phyloP scores from a whole-genome alignment of 2,888 invertebrate species.

The Cancer borealis region DNA sequence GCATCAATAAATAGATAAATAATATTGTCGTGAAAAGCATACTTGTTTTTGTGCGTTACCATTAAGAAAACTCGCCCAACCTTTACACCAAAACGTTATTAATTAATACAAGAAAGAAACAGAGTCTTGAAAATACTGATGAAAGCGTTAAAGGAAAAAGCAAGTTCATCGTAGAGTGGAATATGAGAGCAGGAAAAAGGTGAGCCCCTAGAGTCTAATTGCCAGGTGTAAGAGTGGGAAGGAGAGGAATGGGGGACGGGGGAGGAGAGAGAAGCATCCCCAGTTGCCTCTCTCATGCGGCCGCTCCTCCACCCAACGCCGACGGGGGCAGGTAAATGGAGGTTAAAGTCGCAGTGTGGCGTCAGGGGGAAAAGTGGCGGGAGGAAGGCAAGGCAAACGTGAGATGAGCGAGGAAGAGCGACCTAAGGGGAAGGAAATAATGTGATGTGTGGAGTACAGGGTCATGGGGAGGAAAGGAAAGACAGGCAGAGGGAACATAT shows the following conservation, averaged over 20 bases:
- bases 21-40: neutral
- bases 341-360: conserved; percentile 39
- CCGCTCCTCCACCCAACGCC: neutral
- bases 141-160: neutral
- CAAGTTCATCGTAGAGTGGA: neutral
- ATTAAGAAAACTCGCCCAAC: neutral
- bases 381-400: conserved; percentile 28
- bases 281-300: neutral
- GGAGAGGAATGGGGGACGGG: conserved; percentile 23
- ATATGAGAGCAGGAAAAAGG: neutral
- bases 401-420: conserved; percentile 6
- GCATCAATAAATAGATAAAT: neutral
- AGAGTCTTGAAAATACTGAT: neutral
- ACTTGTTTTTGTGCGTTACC: neutral
- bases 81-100: neutral
- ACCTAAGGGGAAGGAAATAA: neutral
- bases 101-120: neutral
- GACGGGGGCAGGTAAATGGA: conserved; percentile 13
- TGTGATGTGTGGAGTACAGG: neutral
- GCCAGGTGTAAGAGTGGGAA: conserved; percentile 15
- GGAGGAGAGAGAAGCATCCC: neutral
- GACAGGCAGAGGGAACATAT: neutral
- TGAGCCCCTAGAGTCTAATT: conserved; percentile 17
- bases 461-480: neutral
- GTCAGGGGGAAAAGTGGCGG: neutral